phyloP scores from a whole-genome alignment of 1,140 invertebrate species.

The Drosophila watanabei region DNA sequence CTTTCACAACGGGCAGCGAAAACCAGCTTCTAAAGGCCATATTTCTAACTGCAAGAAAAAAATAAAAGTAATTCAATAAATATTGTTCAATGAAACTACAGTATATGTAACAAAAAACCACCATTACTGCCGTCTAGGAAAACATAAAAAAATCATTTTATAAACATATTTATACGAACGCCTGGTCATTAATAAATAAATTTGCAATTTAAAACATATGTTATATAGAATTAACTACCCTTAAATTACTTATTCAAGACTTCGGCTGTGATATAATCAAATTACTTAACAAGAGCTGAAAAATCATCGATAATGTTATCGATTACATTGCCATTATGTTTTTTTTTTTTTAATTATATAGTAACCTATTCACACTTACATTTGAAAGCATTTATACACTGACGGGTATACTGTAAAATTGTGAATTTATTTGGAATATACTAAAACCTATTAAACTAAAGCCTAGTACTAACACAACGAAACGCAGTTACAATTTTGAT shows the following conservation, averaged over 20 bases:
- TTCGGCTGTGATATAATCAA: conserved; percentile 1
- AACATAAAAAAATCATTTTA: neutral
- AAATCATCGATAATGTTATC: neutral
- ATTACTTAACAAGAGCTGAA: neutral
- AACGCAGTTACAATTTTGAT: no score
- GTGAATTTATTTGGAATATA: no score
- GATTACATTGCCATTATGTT: neutral
- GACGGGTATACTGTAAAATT: neutral
- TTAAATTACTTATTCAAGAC: neutral
- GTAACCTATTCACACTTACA: neutral
- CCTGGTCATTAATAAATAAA: neutral
- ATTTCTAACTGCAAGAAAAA: conserved; percentile 25
- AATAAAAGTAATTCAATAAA: neutral
- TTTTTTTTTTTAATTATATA: neutral
- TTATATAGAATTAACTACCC: no score
- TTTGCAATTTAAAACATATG: neutral
- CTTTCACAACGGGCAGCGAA: conserved; percentile 88
- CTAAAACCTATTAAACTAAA: no score
- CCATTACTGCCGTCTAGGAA: neutral
- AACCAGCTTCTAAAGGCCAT: conserved; percentile 68
- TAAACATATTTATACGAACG: neutral
- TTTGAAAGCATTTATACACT: neutral
- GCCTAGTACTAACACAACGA: no score
- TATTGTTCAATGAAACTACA: neutral
- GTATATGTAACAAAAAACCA: neutral